Conservation (phyloP, 2,113 vertebrate genomes). For the Eulemur rufifrons region DNA sequence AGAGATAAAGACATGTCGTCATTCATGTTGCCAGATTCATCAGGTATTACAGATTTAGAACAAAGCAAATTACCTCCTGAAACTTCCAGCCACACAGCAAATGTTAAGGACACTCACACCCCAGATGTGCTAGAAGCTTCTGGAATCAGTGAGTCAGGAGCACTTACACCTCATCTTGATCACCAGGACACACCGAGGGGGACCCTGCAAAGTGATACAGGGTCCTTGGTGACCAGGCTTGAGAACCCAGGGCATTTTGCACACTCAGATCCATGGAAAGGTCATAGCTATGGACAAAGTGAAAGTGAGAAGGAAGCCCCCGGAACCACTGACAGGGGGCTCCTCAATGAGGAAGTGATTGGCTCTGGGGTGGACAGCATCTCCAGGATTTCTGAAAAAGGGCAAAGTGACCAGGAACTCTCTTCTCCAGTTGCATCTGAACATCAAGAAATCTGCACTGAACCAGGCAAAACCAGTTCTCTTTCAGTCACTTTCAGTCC, state of each 20-base stretch:
- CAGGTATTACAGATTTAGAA: slow-evolving; percentile 27
- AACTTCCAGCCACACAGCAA: slow-evolving; percentile 53
- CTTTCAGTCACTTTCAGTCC: slow-evolving; percentile 25
- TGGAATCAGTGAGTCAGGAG: slow-evolving; percentile 37
- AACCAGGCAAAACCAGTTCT: slow-evolving; percentile 1
- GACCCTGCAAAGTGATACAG: not conserved
- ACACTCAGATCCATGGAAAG: slow-evolving; percentile 26
- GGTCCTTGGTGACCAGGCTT: slow-evolving; percentile 40
- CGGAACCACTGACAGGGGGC: not conserved
- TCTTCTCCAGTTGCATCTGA: slow-evolving; percentile 46
- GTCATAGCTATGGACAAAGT: not conserved
- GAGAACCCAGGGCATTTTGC: slow-evolving; percentile 62
- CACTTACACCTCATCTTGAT: not conserved
- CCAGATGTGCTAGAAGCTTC: slow-evolving; percentile 19
- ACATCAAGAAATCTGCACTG: slow-evolving; percentile 30
- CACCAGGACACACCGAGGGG: slow-evolving; percentile 36
- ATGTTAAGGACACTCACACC: slow-evolving; percentile 17
- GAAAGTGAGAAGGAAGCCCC: slow-evolving; percentile 22
- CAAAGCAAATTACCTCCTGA: slow-evolving; percentile 53
- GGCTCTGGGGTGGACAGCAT: not conserved
- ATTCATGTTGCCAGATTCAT: slow-evolving; percentile 7
- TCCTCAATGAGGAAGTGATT: not conserved
- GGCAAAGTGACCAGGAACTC: slow-evolving; percentile 43
- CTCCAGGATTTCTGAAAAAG: slow-evolving; percentile 55
- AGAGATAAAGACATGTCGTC: slow-evolving; percentile 65